Evolutionary conservation across 2,888 invertebrate genomes (phyloP).

Genomic region (Brachylomia viminalis): DNA sequence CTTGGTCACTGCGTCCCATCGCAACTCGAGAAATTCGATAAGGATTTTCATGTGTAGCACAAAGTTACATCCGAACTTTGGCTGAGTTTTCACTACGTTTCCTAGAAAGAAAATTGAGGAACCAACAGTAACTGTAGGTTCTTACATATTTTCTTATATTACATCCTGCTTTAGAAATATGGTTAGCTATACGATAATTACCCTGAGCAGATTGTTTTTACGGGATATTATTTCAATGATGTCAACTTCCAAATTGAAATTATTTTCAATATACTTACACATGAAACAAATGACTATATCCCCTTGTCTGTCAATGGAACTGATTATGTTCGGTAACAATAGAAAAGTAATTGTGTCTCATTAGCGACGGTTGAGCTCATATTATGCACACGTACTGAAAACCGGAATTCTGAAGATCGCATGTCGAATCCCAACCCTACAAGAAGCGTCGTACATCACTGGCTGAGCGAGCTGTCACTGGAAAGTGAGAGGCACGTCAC

Average conservation of each 20-base stretch:
- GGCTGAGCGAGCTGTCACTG: neutral
- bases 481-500: neutral
- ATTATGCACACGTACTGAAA: neutral
- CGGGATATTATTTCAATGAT: neutral
- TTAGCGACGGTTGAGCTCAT: too few relatives aligned
- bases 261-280: neutral
- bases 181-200: neutral
- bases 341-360: too few relatives aligned
- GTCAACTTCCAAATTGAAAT: neutral
- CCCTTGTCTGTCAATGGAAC: too few relatives aligned
- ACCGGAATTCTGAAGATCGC: neutral
- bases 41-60: slow-evolving; percentile 23
- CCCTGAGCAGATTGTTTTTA: too few relatives aligned
- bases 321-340: too few relatives aligned
- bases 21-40: slow-evolving; percentile 26
- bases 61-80: slow-evolving; percentile 21
- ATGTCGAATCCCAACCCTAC: neutral
- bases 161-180: too few relatives aligned
- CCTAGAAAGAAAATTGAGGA: neutral
- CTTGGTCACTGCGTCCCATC: slow-evolving; percentile 2
- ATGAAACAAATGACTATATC: neutral
- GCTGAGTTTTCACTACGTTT: neutral
- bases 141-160: too few relatives aligned
- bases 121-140: neutral
- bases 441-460: neutral